Evolutionary conservation across 2,888 invertebrate genomes (phyloP).

Genomic region (Anagyrus pseudococci): DNA sequence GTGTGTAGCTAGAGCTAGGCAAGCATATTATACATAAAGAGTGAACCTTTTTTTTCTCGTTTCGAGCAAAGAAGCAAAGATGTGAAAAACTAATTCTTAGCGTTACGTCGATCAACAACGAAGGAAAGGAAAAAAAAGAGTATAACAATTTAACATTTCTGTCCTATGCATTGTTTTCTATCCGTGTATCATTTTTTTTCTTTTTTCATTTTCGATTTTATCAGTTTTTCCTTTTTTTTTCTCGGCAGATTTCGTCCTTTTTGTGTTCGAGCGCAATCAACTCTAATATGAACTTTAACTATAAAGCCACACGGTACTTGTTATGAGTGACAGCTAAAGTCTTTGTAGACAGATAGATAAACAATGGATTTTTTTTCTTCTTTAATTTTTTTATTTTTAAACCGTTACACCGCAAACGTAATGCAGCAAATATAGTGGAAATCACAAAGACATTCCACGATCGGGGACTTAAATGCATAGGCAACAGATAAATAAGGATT

Average conservation of each 20-base stretch:
- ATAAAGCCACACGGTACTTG: conserved; percentile 52
- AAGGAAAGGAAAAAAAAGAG: conserved; percentile 43
- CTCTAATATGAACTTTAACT: conserved; percentile 55
- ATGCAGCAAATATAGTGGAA: conserved; percentile 58
- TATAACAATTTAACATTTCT: too few relatives aligned
- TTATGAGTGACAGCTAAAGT: conserved; percentile 54
- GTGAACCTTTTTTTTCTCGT: too few relatives aligned
- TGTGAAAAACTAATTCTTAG: conserved; percentile 26
- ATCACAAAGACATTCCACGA: conserved; percentile 60
- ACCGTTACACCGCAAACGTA: conserved; percentile 51
- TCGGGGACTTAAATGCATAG: conserved; percentile 59
- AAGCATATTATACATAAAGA: too few relatives aligned
- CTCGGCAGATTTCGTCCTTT: too few relatives aligned
- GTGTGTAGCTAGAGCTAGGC: too few relatives aligned
- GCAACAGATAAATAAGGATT: conserved; percentile 52
- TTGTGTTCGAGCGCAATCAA: conserved; percentile 41
- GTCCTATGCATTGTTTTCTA: conserved; percentile 47
- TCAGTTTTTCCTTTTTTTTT: conserved; percentile 8
- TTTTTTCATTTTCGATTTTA: conserved; percentile 4
- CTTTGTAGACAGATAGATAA: too few relatives aligned
- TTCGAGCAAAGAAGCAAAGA: conserved; percentile 24
- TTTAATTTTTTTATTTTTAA: conserved; percentile 46
- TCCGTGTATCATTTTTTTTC: conserved; percentile 3
- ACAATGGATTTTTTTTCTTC: too few relatives aligned
- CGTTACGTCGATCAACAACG: conserved; percentile 53